A percentile compares a stretch with the other conserved stretches of the same genome.
These are phyloP conservation scores for Brachyalestes nurse DNA, from an alignment of 2,797 vertebrate species.

Conservation along the genomic window DNA sequence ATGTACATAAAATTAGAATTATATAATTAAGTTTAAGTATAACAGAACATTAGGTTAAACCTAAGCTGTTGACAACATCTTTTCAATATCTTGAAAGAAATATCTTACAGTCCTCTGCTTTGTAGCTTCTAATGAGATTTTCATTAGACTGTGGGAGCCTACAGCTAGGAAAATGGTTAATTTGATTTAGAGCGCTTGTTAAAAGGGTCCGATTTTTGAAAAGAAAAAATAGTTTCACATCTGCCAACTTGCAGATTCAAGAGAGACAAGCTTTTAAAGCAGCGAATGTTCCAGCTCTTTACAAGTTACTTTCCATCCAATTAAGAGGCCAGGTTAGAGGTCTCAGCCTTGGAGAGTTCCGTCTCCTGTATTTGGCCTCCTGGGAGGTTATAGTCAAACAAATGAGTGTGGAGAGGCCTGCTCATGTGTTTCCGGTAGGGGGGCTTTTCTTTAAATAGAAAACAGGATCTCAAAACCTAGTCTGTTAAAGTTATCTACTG, in stretches of 20 bases:
- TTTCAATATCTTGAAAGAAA: neutral
- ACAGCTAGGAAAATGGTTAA: conserved; percentile 28
- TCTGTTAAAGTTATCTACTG: conserved; percentile 58
- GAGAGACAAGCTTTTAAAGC: conserved; percentile 38
- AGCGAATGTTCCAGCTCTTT: conserved; percentile 52
- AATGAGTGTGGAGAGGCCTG: conserved; percentile 50
- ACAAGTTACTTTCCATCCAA: conserved; percentile 59
- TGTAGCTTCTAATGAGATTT: conserved; percentile 37
- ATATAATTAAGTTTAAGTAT: neutral
- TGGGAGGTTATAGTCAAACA: conserved; percentile 54
- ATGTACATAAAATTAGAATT: neutral
- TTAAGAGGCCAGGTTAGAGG: conserved; percentile 52
- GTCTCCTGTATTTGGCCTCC: conserved; percentile 46
- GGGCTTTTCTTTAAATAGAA: conserved; percentile 62
- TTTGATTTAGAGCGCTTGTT: conserved; percentile 41
- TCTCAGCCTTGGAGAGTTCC: conserved; percentile 41
- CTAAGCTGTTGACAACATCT: neutral
- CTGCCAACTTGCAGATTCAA: conserved; percentile 40
- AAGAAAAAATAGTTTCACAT: conserved; percentile 30
- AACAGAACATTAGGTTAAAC: neutral
- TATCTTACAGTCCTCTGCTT: conserved; percentile 6
- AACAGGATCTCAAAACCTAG: conserved; percentile 52
- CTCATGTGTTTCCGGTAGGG: conserved; percentile 46
- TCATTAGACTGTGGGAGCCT: conserved; percentile 24
- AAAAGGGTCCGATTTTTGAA: conserved; percentile 39